Base-by-base conservation (phyloP, 2,888 invertebrate genomes). In the Silvanus unidentatus region DNA sequence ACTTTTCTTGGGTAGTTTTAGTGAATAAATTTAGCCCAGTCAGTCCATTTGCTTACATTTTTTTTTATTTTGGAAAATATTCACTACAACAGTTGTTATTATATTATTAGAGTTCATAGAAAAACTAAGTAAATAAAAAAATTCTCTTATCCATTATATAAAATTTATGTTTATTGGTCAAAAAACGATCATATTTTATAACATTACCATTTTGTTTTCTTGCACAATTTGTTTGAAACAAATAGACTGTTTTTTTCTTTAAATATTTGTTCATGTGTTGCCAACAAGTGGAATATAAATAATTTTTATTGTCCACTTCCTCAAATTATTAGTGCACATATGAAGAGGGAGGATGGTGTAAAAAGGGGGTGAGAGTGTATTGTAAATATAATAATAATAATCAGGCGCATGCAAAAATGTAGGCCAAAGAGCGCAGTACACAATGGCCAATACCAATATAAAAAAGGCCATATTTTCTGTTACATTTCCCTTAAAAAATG, bases 221-320 rank as follows among this genome's bases (percentile, higher is more conserved):
- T 22, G 22, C 22, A 22, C 22, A 22, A 22, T 22, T 22, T 22
- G 22, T 8, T 22, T 22, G 22, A 22, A 22, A 22, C 22, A 22
- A 22, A 22, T 22, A 22, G 22, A 22, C 22, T 22, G 22, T 22
- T 22, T 22, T 22, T 5, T 22, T n/a, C n/a, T n/a, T n/a, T n/a
- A n/a, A n/a, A n/a, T n/a, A n/a, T n/a, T n/a, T 22, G 22, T 22
- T 22, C 8, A 5, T 22, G 3, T 22, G 66, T 37, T 68, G 69
- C 67, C 64, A 69, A 70, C 70, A 63, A 69, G 69, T 68, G 68
- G 70, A 69, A 60, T 57, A 63, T 60, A 57, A 22, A 8, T 22
- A 22, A 3, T n/a, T 22, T 59, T 68, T 69, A 69, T 69, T 69
- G 68, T 69, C 69, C 69, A 69, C 68, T 65, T 67, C 62, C 64